Conservation (phyloP, 37 sponge, comb jelly and placozoan genomes). For the Chondrosia reniformis region DNA sequence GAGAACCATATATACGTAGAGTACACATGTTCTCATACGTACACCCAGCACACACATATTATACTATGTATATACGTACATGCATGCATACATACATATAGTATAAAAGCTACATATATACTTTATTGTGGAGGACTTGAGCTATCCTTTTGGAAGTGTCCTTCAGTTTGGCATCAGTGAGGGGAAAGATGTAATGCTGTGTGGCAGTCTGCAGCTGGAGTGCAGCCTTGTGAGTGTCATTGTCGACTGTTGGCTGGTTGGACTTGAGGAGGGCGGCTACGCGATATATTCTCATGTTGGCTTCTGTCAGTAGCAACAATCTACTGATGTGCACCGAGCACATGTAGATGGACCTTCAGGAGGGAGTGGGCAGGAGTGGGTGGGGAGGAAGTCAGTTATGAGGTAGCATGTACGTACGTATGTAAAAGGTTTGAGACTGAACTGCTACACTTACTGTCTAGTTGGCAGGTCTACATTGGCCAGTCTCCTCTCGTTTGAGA, state of each 20-base stretch:
- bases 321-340: constrained; percentile 13
- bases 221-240: constrained; percentile 30
- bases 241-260: not conserved
- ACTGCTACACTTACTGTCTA: constrained; percentile 27
- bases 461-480: constrained; percentile 26
- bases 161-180: constrained; percentile 4
- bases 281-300: not conserved
- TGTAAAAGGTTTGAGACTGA: not conserved
- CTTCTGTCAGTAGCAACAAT: constrained; percentile 1
- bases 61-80: not conserved
- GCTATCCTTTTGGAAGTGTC: constrained; percentile 10
- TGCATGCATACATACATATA: not conserved
- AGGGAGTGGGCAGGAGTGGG: not conserved
- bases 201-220: constrained; percentile 44
- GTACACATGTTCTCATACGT: not conserved
- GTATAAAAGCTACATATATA: not conserved
- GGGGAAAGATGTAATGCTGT: constrained; percentile 16
- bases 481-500: constrained; percentile 44
- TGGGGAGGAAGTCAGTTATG: not conserved
- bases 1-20: not conserved
- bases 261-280: constrained; percentile 11
- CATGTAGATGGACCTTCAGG: not conserved
- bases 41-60: not conserved
- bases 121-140: constrained; percentile 10
- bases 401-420: not conserved